Evolutionary conservation across 2,797 vertebrate species (phyloP).

Genomic region (Sternarchorhynchus goeldii): DNA sequence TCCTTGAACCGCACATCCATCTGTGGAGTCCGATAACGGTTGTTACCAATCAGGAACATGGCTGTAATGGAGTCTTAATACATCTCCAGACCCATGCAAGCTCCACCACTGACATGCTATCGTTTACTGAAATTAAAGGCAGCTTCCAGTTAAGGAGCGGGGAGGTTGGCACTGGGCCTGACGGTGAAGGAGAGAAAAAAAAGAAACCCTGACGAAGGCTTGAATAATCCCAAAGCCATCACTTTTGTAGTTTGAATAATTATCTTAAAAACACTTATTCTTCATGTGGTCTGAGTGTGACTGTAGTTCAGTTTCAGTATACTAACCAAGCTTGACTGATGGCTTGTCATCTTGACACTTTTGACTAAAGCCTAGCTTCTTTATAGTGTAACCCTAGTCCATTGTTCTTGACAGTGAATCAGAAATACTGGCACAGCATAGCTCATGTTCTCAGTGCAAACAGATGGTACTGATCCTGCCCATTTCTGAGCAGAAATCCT

Average conservation of each 20-base stretch:
- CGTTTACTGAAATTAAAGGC: conserved; percentile 5
- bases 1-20: background rate
- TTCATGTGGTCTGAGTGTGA: too few species aligned
- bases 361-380: background rate
- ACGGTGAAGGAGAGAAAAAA: background rate
- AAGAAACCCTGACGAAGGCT: background rate
- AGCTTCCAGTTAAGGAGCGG: background rate
- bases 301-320: background rate
- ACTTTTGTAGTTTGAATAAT: background rate
- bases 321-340: background rate
- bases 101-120: background rate
- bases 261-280: background rate
- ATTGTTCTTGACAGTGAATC: too few species aligned
- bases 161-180: background rate
- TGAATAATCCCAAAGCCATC: background rate
- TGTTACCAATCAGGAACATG: background rate
- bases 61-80: background rate
- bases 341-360: background rate
- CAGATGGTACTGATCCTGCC: too few species aligned
- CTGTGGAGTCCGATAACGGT: background rate
- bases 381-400: too few species aligned
- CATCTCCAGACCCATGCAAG: background rate
- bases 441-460: too few species aligned
- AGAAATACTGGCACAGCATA: too few species aligned
- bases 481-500: background rate